phyloP scores from a whole-genome alignment of 2,888 invertebrate genomes.

The Taphrorychus bicolor region DNA sequence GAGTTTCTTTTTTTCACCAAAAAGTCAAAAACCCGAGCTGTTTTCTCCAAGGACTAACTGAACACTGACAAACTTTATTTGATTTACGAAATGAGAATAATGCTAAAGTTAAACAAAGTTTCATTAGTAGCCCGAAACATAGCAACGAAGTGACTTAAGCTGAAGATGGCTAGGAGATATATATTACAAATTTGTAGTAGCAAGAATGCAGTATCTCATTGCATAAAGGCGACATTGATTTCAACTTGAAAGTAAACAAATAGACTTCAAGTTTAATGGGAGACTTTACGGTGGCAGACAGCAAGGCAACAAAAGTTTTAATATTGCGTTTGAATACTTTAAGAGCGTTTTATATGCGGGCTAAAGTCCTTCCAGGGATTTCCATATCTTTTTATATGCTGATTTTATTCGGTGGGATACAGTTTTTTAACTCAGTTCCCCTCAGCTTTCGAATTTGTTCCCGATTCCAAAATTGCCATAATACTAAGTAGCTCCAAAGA shows the following conservation, averaged over 20 bases:
- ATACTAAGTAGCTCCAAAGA: no score
- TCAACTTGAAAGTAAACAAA: neutral
- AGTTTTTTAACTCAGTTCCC: neutral
- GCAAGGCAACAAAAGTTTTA: slow-evolving; percentile 3
- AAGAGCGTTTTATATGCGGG: neutral
- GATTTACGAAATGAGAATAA: no score
- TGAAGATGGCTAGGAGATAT: neutral
- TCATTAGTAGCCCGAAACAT: no score
- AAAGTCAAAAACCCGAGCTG: neutral
- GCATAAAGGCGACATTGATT: neutral
- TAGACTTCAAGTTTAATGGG: neutral
- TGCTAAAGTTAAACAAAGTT: neutral
- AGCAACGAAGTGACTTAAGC: neutral
- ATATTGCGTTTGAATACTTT: neutral
- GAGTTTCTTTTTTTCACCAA: no score
- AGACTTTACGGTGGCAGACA: neutral
- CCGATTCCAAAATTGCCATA: neutral
- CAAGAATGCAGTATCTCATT: no score
- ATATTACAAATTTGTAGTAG: neutral
- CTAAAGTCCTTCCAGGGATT: slow-evolving; percentile 2
- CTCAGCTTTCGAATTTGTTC: neutral
- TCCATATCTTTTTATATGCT: slow-evolving; percentile 4
- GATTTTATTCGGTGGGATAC: neutral
- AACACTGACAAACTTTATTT: no score
- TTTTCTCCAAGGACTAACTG: neutral